phyloP scores from a whole-genome alignment of 2,888 invertebrate genomes.

The Apocheima hispidaria region DNA sequence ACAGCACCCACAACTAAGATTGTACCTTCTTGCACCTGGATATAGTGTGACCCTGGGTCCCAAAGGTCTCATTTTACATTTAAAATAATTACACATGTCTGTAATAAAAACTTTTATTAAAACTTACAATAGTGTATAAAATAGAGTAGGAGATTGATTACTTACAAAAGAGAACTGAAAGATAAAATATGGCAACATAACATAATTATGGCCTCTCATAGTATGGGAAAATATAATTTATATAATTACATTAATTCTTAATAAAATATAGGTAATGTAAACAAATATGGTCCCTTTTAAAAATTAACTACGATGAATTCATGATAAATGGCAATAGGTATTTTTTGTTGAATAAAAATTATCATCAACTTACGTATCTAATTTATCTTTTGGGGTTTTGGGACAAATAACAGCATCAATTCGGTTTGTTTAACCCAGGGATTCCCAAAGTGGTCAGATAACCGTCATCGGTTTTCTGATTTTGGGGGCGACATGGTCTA shows the following conservation, averaged over 20 bases:
- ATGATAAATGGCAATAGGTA: slow-evolving; percentile 27
- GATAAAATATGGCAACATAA: slow-evolving; percentile 63
- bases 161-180: slow-evolving; percentile 43
- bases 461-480: too few relatives aligned
- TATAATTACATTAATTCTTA: slow-evolving; percentile 34
- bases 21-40: too few relatives aligned
- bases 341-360: slow-evolving; percentile 9
- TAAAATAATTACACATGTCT: slow-evolving; percentile 5
- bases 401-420: background rate
- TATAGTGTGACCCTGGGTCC: background rate
- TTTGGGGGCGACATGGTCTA: too few relatives aligned
- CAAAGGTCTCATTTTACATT: background rate
- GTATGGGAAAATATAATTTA: slow-evolving; percentile 41
- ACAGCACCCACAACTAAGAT: too few relatives aligned
- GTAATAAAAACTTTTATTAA: slow-evolving; percentile 60
- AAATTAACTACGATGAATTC: slow-evolving; percentile 20
- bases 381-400: background rate
- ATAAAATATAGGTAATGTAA: slow-evolving; percentile 19
- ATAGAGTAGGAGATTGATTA: slow-evolving; percentile 45
- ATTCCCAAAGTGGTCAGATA: too few relatives aligned
- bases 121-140: slow-evolving; percentile 53
- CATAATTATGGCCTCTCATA: slow-evolving; percentile 58
- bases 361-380: background rate
- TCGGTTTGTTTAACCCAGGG: too few relatives aligned
- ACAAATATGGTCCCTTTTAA: slow-evolving; percentile 62